Evolutionary conservation across 2,888 invertebrate species (phyloP).

Genomic region (Emmelina monodactyla): DNA sequence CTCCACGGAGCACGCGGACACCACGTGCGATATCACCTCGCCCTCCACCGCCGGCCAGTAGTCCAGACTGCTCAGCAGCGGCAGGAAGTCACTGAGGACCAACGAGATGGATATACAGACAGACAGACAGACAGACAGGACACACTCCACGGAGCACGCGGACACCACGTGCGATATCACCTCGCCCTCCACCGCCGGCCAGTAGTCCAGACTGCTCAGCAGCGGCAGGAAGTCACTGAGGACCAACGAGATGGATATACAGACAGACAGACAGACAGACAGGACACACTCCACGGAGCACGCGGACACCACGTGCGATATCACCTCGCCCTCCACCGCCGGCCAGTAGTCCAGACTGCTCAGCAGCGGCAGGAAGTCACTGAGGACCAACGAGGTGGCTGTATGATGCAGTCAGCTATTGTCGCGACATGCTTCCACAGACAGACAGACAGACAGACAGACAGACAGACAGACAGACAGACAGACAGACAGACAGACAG

Average conservation of each 20-base stretch:
- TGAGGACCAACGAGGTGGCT: slow-evolving; percentile 16
- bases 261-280: too few relatives aligned
- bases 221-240: slow-evolving; percentile 50
- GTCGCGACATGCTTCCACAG: too few relatives aligned
- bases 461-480: too few relatives aligned
- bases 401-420: too few relatives aligned
- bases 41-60: slow-evolving; percentile 78
- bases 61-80: slow-evolving; percentile 72
- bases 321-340: slow-evolving; percentile 73
- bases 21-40: slow-evolving; percentile 75
- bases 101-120: too few relatives aligned
- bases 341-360: slow-evolving; percentile 83
- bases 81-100: slow-evolving; percentile 54
- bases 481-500: too few relatives aligned
- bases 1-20: slow-evolving; percentile 90
- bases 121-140: too few relatives aligned
- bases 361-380: slow-evolving; percentile 55
- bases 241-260: too few relatives aligned
- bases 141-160: slow-evolving; percentile 91
- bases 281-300: slow-evolving; percentile 91
- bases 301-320: slow-evolving; percentile 80
- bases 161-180: slow-evolving; percentile 78
- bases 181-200: slow-evolving; percentile 73
- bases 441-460: too few relatives aligned
- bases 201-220: slow-evolving; percentile 80